A percentile compares a stretch with the other conserved stretches of the same genome.
Evolutionary conservation across 2,888 invertebrate genomes (phyloP).

Genomic region (Lampropteryx suffumata): DNA sequence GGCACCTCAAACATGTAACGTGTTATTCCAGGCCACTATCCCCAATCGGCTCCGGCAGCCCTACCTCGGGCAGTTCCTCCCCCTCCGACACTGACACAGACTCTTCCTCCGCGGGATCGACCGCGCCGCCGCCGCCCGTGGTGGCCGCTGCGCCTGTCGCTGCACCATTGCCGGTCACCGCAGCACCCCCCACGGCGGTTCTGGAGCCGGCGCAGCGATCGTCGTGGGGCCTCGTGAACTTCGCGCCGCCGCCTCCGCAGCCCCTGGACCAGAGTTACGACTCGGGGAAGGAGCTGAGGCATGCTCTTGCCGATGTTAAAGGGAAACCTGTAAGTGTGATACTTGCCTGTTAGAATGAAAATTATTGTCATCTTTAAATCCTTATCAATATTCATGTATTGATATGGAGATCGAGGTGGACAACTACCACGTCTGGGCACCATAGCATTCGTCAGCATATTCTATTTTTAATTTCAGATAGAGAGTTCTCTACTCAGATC

Average conservation of each 20-base stretch:
- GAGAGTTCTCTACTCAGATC: no score
- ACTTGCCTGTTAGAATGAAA: not conserved
- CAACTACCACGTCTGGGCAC: no score
- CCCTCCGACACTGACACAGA: slow-evolving; percentile 62
- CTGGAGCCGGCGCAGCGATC: slow-evolving; percentile 64
- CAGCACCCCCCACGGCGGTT: slow-evolving; percentile 43
- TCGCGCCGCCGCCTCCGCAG: slow-evolving; percentile 64
- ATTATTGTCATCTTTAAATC: no score
- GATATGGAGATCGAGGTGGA: no score
- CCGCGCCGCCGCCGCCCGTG: slow-evolving; percentile 82
- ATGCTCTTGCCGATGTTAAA: slow-evolving; percentile 80
- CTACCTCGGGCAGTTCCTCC: slow-evolving; percentile 74
- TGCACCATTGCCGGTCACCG: slow-evolving; percentile 39
- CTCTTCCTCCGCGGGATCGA: slow-evolving; percentile 84
- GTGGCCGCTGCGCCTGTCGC: slow-evolving; percentile 54
- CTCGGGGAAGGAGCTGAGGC: slow-evolving; percentile 80
- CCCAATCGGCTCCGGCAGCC: slow-evolving; percentile 73
- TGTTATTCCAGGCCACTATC: slow-evolving; percentile 64
- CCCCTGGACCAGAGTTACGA: slow-evolving; percentile 73
- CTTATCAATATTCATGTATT: no score
- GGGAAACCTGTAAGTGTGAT: slow-evolving; percentile 66
- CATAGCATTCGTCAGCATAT: no score
- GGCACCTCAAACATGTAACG: no score
- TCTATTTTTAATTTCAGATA: no score
- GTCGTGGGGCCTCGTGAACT: slow-evolving; percentile 77